Conservation (phyloP, 1,140 invertebrate genomes). For the Ceratitis capitata region DNA sequence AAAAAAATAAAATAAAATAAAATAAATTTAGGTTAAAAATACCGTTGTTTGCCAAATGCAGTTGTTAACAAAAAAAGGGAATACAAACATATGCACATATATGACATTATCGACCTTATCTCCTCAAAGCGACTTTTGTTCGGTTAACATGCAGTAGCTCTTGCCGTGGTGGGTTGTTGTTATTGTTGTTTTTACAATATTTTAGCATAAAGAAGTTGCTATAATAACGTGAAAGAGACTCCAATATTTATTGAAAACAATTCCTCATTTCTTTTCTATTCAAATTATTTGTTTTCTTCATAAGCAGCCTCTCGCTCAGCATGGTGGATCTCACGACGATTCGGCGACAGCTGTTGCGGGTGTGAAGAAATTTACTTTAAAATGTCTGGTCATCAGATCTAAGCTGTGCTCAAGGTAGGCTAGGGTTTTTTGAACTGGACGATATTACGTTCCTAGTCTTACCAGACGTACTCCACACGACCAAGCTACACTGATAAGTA, state of each 20-base stretch:
- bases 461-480: too few relatives aligned
- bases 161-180: too few relatives aligned
- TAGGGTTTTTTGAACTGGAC: too few relatives aligned
- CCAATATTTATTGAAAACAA: slow-evolving; percentile 26
- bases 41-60: not conserved
- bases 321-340: not conserved
- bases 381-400: slow-evolving; percentile 2
- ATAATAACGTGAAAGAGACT: not conserved
- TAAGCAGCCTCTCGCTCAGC: not conserved
- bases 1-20: too few relatives aligned
- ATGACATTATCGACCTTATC: too few relatives aligned
- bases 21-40: not conserved
- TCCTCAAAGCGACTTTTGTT: not conserved
- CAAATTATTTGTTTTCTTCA: slow-evolving; percentile 11
- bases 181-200: not conserved
- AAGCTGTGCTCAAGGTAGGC: too few relatives aligned
- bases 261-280: not conserved
- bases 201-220: not conserved
- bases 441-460: too few relatives aligned
- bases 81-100: not conserved
- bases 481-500: too few relatives aligned
- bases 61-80: not conserved
- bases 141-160: not conserved
- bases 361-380: not conserved
- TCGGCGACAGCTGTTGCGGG: not conserved